A percentile compares a stretch with the other conserved stretches of the same genome.
These are phyloP conservation scores for Cancer borealis DNA, from an alignment of 2,888 invertebrate genomes.

Conservation along the genomic window DNA sequence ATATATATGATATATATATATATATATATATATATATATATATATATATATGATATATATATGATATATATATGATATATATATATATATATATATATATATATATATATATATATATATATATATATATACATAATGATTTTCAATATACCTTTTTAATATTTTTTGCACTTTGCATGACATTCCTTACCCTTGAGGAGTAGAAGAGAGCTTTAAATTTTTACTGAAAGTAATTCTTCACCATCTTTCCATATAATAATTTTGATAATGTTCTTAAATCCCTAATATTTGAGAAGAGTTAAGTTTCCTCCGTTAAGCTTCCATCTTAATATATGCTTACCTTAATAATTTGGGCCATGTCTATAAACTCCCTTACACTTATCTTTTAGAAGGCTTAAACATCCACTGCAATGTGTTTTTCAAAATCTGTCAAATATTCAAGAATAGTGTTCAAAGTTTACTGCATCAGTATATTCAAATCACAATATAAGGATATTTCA, in stretches of 20 bases:
- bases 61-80: too few relatives aligned
- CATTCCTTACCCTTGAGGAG: conserved; percentile 45
- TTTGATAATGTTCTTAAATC: neutral
- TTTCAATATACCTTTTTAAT: neutral
- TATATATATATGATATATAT: too few relatives aligned
- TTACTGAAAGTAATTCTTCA: neutral
- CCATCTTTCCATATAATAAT: neutral
- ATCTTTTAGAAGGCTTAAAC: neutral
- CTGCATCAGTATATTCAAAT: conserved; percentile 34
- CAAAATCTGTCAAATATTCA: neutral
- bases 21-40: too few relatives aligned
- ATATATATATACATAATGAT: conserved; percentile 11
- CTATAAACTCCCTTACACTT: neutral
- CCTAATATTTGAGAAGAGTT: neutral
- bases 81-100: conserved; percentile 47
- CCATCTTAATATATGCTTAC: neutral
- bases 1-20: too few relatives aligned
- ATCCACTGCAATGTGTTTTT: neutral
- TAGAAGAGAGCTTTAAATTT: conserved; percentile 41
- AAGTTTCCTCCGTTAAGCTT: conserved; percentile 14
- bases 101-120: conserved; percentile 30
- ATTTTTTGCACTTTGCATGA: conserved; percentile 42
- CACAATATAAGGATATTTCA: conserved; percentile 13
- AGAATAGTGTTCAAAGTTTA: neutral
- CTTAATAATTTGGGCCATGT: neutral